A percentile compares a stretch with the other conserved stretches of the same genome.
Evolutionary conservation across 2,113 vertebrate species (phyloP).

Genomic region (Ellobius talpinus): DNA sequence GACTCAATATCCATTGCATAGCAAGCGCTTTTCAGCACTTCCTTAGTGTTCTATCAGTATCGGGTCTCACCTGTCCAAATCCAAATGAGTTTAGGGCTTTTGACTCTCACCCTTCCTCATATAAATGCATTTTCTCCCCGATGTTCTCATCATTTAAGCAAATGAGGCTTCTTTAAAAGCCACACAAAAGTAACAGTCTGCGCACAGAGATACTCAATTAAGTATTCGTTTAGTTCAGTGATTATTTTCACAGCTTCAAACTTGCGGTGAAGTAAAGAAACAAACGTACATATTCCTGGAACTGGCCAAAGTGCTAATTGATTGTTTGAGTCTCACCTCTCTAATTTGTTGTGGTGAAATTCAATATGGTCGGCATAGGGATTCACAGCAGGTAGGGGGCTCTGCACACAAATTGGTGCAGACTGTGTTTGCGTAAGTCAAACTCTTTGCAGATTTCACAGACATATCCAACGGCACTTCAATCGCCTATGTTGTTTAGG

Average conservation of each 20-base stretch:
- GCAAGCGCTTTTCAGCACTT: not conserved
- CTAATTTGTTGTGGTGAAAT: constrained; percentile 53
- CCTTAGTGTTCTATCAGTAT: not conserved
- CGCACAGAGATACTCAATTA: not conserved
- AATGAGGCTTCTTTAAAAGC: not conserved
- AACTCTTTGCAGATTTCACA: not conserved
- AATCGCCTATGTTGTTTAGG: not conserved
- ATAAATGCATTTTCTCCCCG: not conserved
- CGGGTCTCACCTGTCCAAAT: not conserved
- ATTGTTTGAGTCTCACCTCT: constrained; percentile 56
- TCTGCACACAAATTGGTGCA: not conserved
- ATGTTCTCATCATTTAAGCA: constrained; percentile 8
- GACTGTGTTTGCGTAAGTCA: not conserved
- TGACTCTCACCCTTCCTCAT: not conserved
- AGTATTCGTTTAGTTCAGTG: constrained; percentile 22
- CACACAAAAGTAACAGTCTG: not conserved
- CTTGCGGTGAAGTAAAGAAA: constrained; percentile 52
- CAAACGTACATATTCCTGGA: not conserved
- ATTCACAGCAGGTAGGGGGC: not conserved
- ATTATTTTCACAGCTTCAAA: constrained; percentile 53
- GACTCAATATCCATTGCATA: not conserved
- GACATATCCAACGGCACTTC: not conserved
- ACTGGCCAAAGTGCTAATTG: constrained; percentile 50
- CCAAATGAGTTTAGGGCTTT: not conserved
- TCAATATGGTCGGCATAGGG: not conserved